phyloP scores from a whole-genome alignment of 1,140 invertebrate genomes.

The Heterodera schachtii region DNA sequence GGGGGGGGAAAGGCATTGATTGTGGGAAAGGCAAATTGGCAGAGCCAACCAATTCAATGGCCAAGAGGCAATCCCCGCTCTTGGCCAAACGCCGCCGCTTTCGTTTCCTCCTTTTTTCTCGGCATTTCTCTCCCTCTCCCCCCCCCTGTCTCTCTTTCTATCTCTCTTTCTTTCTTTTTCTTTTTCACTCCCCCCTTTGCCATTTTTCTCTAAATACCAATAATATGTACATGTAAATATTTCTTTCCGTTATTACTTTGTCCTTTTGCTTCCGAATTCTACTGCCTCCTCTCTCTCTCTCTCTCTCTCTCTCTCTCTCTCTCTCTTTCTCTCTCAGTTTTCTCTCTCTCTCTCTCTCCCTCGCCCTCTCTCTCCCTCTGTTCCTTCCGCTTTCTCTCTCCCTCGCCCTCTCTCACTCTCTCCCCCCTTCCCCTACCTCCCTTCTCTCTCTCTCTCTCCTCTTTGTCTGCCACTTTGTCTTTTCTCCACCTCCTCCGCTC shows the following conservation, averaged over 20 bases:
- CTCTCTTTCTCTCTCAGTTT: neutral
- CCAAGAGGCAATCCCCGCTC: neutral
- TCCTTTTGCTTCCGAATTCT: neutral
- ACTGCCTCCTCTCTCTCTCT: neutral
- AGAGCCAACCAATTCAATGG: neutral
- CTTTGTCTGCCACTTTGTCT: neutral
- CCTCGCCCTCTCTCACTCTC: neutral
- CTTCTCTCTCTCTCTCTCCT: slow-evolving; percentile 9
- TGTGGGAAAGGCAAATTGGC: neutral
- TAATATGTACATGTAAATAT: neutral
- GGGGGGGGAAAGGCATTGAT: slow-evolving; percentile 2
- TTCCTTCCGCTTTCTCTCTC: neutral
- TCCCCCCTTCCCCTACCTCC: neutral
- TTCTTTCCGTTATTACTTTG: neutral
- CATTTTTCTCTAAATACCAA: neutral
- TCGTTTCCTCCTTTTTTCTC: neutral
- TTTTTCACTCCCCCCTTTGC: neutral
- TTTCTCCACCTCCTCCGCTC: neutral
- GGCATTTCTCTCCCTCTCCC: neutral
- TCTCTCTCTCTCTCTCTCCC: neutral
- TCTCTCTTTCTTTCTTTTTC: slow-evolving; percentile 11
- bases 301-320: slow-evolving; percentile 3
- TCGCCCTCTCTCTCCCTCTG: neutral
- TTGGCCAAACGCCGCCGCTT: neutral
- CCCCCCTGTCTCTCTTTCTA: neutral